Percentiles rank a stretch among this genome's conserved stretches.
Conservation (phyloP, 2,888 invertebrate species). For the Priocnemis perturbator region DNA sequence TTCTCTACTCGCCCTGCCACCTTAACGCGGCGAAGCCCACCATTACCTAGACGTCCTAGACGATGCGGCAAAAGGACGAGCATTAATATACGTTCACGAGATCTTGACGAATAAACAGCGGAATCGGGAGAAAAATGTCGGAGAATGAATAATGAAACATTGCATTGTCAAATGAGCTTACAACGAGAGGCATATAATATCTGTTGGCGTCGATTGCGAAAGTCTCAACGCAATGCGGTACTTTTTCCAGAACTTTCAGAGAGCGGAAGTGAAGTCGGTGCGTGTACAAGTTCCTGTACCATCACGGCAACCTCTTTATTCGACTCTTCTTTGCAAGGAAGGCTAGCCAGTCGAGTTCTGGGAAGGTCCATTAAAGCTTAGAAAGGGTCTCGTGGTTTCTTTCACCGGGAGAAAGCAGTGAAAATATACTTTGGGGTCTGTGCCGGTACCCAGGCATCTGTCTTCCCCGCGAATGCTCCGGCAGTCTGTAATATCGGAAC, state of each 20-base stretch:
- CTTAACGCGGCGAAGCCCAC: slow-evolving; percentile 41
- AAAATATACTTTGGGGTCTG: slow-evolving; percentile 42
- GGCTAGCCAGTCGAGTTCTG: slow-evolving; percentile 26
- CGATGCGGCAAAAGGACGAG: slow-evolving; percentile 47
- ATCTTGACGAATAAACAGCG: slow-evolving; percentile 35
- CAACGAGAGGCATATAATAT: no score
- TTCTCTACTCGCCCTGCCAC: slow-evolving; percentile 26
- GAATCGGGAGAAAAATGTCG: neutral
- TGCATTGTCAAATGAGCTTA: no score
- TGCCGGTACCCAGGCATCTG: neutral
- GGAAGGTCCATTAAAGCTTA: slow-evolving; percentile 42
- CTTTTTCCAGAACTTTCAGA: neutral
- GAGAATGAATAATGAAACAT: slow-evolving; percentile 31
- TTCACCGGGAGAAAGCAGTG: slow-evolving; percentile 33
- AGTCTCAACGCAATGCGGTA: no score
- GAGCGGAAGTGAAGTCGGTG: neutral
- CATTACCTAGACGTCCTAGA: slow-evolving; percentile 49
- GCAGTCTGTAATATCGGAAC: slow-evolving; percentile 35
- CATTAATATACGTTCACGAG: slow-evolving; percentile 59
- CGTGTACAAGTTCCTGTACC: slow-evolving; percentile 27
- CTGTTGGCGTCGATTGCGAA: no score
- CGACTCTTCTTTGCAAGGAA: slow-evolving; percentile 10
- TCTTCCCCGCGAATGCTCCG: slow-evolving; percentile 23
- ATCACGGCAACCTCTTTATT: slow-evolving; percentile 7
- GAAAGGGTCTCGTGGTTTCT: slow-evolving; percentile 36